Base-by-base conservation (phyloP, 2,113 vertebrate species). In the Pholis gunnellus region DNA sequence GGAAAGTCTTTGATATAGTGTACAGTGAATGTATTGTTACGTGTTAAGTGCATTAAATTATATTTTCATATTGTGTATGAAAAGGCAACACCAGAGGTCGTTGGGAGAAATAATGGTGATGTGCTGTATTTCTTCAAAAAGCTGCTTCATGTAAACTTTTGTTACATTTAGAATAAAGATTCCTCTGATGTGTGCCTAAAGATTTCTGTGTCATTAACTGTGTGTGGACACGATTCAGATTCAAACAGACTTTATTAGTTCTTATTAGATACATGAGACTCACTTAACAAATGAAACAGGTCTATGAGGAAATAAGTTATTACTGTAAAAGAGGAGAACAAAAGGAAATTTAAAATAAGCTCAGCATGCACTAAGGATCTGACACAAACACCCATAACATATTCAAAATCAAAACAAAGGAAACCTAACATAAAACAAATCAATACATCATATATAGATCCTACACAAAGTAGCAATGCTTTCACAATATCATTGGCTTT, bases 31-130 rank as follows among this genome's bases (percentile, higher is more conserved):
- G 97, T 99, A 97, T 96, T 72, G 77, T 90, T 96, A 93, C 83
- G 96, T 97, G 95, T 98, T 96, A 97, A 98, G 96, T 97, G 96
- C 97, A 97, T 97, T 98, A 99, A 98, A 99, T 97, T 98, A 97
- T 98, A 98, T 98, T 99, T 98, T 98, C 96, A 88, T 98, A 98
- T 97, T 94, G 93, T 96, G 95, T 97, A 94, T 94, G 94, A 94
- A 86, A 88, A 70, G 36, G 6, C 40, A 95, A 95, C 96, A 82
- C 72, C 85, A 95, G 94, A 94, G 90, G 88, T 96, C 93, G 94
- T 96, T 96, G 96, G 95, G 95, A 81, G 92, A 96, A 78, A 95
- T 88, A 90, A 96, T 95, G 94, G 94, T 94, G 93, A 96, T 89
- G 94, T 96, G 95, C 94, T 96, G 96, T 95, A 95, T 96, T 96